phyloP scores from a whole-genome alignment of 2,888 invertebrate species.

The Baccha elongata region DNA sequence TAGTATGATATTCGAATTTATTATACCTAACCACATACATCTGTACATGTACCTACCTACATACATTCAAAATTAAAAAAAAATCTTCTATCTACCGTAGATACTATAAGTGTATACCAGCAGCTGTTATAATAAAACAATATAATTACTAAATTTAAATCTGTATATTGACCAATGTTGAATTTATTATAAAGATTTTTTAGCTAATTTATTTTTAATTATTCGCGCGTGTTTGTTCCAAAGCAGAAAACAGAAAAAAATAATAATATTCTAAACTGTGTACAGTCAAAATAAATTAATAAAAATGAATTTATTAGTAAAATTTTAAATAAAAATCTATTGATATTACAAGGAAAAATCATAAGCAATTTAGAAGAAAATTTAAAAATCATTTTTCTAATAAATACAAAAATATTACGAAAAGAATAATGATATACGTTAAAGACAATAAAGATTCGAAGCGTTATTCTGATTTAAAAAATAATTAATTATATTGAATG shows the following conservation, averaged over 20 bases:
- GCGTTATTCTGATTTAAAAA: slow-evolving; percentile 12
- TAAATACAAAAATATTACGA: slow-evolving; percentile 1
- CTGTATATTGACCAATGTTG: slow-evolving; percentile 61
- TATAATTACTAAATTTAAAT: slow-evolving; percentile 23
- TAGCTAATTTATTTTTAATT: slow-evolving; percentile 25
- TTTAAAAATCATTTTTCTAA: not conserved
- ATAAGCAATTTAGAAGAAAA: slow-evolving; percentile 45
- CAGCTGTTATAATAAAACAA: slow-evolving; percentile 30
- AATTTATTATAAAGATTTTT: slow-evolving; percentile 21
- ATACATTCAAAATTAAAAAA: slow-evolving; percentile 17
- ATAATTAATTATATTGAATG: too few relatives aligned
- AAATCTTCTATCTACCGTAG: not conserved
- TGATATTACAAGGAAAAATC: slow-evolving; percentile 24
- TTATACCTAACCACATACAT: slow-evolving; percentile 43
- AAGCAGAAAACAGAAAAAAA: not conserved
- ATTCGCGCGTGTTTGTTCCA: slow-evolving; percentile 50
- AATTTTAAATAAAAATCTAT: slow-evolving; percentile 56
- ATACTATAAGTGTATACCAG: slow-evolving; percentile 27
- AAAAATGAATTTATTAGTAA: slow-evolving; percentile 49
- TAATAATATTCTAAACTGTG: slow-evolving; percentile 35
- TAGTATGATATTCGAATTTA: slow-evolving; percentile 53
- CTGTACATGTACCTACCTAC: slow-evolving; percentile 55
- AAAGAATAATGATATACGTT: slow-evolving; percentile 54
- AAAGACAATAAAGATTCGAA: slow-evolving; percentile 66
- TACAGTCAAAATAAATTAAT: slow-evolving; percentile 48